Percentiles rank a stretch among this genome's conserved stretches.
Conservation (phyloP, 2,888 invertebrate genomes). For the Achlya flavicornis region DNA sequence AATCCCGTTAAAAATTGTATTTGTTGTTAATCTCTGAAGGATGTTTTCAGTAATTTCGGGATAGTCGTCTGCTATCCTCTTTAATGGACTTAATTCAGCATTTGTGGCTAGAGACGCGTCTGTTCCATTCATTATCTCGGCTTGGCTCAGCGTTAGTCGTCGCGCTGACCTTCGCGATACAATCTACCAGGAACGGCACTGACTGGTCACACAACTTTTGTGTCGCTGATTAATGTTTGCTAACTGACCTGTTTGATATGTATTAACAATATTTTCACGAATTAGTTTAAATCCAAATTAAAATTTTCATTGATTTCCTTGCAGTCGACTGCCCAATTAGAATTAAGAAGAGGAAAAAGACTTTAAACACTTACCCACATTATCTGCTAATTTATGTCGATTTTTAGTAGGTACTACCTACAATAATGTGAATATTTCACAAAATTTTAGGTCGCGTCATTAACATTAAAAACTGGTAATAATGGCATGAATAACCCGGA, state of each 20-base stretch:
- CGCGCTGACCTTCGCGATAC: slow-evolving; percentile 48
- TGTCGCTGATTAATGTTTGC: slow-evolving; percentile 23
- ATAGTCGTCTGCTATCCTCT: background rate
- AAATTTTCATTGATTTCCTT: background rate
- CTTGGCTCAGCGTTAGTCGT: slow-evolving; percentile 15
- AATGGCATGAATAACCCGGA: no score
- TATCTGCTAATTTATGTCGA: no score
- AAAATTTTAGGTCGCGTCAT: no score
- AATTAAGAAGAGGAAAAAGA: background rate
- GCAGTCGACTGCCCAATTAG: no score
- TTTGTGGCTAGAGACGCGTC: slow-evolving; percentile 12
- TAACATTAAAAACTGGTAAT: no score
- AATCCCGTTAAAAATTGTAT: no score
- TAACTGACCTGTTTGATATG: slow-evolving; percentile 14
- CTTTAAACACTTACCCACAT: no score
- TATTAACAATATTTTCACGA: background rate
- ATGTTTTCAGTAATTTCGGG: no score
- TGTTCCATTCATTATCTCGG: slow-evolving; percentile 27
- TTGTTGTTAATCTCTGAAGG: no score
- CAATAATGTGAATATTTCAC: no score
- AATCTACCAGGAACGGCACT: slow-evolving; percentile 36
- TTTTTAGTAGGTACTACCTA: no score
- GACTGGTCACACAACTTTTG: slow-evolving; percentile 45
- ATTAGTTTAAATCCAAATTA: background rate
- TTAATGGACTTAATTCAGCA: background rate